These are phyloP conservation scores for Neodiprion virginianus DNA, from an alignment of 1,140 invertebrate species.

Conservation along the genomic window DNA sequence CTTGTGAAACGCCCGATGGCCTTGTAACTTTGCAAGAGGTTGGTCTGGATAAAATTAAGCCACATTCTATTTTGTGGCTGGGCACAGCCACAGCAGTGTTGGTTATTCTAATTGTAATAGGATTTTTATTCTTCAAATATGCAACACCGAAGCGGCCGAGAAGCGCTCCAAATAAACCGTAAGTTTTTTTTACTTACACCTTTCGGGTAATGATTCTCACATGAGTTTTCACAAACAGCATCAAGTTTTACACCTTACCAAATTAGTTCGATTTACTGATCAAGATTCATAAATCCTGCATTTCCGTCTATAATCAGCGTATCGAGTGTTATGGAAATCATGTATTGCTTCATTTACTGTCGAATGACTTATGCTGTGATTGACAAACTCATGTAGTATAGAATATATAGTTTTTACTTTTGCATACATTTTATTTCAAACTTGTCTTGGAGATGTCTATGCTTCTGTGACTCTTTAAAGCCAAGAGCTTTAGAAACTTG, in stretches of 20 bases:
- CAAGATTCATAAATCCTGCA: neutral
- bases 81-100: slow-evolving; percentile 42
- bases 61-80: slow-evolving; percentile 39
- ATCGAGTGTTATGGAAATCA: neutral
- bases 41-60: slow-evolving; percentile 40
- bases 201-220: neutral
- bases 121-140: slow-evolving; percentile 44
- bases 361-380: neutral
- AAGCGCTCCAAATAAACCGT: slow-evolving; percentile 58
- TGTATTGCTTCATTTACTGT: neutral
- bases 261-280: neutral
- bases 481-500: slow-evolving; percentile 40
- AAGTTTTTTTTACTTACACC: slow-evolving; percentile 19
- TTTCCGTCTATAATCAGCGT: neutral
- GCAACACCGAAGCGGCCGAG: slow-evolving; percentile 46
- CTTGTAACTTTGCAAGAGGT: slow-evolving; percentile 68
- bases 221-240: neutral
- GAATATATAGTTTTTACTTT: neutral
- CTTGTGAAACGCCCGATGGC: slow-evolving; percentile 80
- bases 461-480: slow-evolving; percentile 41
- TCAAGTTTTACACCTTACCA: neutral
- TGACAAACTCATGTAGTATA: neutral
- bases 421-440: too few relatives aligned
- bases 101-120: slow-evolving; percentile 36
- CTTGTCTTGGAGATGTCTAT: slow-evolving; percentile 26